Percentiles rank a stretch among this genome's conserved stretches.
Conservation (phyloP, 2,797 vertebrate genomes). For the Cossypha heuglini region DNA sequence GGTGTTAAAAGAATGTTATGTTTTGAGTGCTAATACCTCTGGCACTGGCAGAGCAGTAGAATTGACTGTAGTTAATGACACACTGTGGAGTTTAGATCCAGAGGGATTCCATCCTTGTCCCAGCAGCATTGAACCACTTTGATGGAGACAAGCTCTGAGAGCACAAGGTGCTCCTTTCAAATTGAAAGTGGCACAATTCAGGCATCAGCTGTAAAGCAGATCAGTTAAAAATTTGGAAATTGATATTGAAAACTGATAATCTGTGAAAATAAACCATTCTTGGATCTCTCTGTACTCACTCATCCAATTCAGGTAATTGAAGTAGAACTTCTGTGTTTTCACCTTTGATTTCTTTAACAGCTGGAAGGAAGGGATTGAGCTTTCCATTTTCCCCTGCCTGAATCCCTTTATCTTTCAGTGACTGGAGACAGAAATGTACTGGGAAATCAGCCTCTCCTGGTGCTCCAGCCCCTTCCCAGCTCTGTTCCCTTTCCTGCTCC, state of each 20-base stretch:
- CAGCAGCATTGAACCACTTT: not conserved
- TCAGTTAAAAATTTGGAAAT: not conserved
- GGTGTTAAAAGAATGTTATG: not conserved
- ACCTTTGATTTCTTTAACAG: not conserved
- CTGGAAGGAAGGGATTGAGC: not conserved
- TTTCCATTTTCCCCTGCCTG: not conserved
- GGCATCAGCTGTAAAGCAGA: not conserved
- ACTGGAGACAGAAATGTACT: not conserved
- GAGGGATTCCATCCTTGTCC: not conserved
- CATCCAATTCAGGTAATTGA: not conserved
- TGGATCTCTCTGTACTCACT: not conserved
- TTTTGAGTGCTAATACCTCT: not conserved
- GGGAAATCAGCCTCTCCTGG: not conserved
- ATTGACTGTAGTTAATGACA: not conserved
- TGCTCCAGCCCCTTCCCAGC: not conserved
- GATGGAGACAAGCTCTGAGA: not conserved
- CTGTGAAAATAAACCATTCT: not conserved
- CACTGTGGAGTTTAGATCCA: not conserved
- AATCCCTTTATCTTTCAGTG: not conserved
- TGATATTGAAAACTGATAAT: not conserved
- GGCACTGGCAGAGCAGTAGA: not conserved
- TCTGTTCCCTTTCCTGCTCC: accelerated
- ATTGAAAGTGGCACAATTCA: not conserved
- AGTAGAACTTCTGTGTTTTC: not conserved
- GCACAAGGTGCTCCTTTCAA: not conserved